A percentile compares a stretch with the other conserved stretches of the same genome.
These are phyloP conservation scores for Lucinisca nassula DNA, from an alignment of 2,888 invertebrate species.

Conservation along the genomic window DNA sequence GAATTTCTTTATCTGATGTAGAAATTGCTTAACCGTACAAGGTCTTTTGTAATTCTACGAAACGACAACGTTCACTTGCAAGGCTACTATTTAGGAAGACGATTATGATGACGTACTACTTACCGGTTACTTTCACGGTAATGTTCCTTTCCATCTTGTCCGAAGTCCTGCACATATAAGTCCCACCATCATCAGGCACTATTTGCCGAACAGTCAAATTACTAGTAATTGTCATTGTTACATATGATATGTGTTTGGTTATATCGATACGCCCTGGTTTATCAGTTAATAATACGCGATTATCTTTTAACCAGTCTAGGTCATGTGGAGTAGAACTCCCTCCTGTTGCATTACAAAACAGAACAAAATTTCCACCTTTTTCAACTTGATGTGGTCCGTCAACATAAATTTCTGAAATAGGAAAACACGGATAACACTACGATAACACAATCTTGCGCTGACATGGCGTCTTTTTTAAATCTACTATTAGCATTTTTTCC, in stretches of 20 bases:
- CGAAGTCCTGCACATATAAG: constrained; percentile 79
- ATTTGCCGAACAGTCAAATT: constrained; percentile 76
- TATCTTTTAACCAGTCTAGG: constrained; percentile 81
- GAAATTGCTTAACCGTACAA: too few species aligned
- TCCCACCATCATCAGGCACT: constrained; percentile 72
- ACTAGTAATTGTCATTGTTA: constrained; percentile 77
- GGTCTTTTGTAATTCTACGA: too few species aligned
- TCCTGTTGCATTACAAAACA: constrained; percentile 81
- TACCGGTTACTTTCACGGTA: constrained; percentile 71
- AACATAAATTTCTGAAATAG: constrained; percentile 56
- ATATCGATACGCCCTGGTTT: constrained; percentile 72
- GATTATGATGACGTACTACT: not conserved
- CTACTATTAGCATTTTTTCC: too few species aligned
- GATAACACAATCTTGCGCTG: too few species aligned
- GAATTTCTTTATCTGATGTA: too few species aligned
- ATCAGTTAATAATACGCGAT: constrained; percentile 73
- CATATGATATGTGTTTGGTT: constrained; percentile 76
- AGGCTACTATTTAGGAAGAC: too few species aligned
- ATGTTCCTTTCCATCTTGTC: constrained; percentile 76
- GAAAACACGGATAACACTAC: too few species aligned
- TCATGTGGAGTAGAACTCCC: constrained; percentile 77
- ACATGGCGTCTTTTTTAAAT: too few species aligned
- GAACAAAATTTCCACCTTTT: constrained; percentile 72
- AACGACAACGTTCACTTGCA: too few species aligned
- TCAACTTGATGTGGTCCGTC: constrained; percentile 69